Conservation (phyloP, 35 echinoderm and acorn worm species). For the Lytechinus pictus region DNA sequence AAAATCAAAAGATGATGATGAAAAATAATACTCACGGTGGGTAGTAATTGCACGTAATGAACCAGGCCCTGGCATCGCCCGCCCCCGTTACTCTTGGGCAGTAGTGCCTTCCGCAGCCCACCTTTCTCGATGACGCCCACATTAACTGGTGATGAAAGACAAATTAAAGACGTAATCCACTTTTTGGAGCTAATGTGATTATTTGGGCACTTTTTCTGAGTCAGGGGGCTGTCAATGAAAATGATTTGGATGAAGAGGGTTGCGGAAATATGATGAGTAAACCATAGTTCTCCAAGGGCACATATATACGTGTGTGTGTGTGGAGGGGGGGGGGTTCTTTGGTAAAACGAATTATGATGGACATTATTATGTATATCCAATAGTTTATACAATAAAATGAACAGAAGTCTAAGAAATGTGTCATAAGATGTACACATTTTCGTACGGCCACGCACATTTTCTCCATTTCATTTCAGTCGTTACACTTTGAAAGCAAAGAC, state of each 20-base stretch:
- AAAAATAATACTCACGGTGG: conserved; percentile 30
- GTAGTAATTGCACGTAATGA: conserved; percentile 35
- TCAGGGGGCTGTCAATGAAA: not conserved
- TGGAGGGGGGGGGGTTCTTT: not conserved
- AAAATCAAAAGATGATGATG: not conserved
- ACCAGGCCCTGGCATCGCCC: not conserved
- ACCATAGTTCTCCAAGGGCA: not conserved
- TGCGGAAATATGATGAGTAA: not conserved
- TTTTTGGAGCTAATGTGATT: not conserved
- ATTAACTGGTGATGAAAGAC: conserved; percentile 27
- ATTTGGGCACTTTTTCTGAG: not conserved
- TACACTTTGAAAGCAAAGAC: too few species aligned
- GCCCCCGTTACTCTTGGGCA: not conserved
- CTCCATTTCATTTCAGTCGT: too few species aligned
- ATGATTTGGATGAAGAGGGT: not conserved
- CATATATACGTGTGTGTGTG: too few species aligned
- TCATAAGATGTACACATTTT: too few species aligned
- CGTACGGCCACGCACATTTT: too few species aligned
- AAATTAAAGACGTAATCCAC: not conserved
- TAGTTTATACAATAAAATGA: too few species aligned
- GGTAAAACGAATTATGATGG: not conserved
- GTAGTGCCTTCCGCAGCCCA: conserved; percentile 26
- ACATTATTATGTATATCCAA: too few species aligned
- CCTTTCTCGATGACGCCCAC: conserved; percentile 41
- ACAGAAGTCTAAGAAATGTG: too few species aligned